These are phyloP conservation scores for Sesamia nonagrioides DNA, from an alignment of 1,140 invertebrate species.

Conservation along the genomic window DNA sequence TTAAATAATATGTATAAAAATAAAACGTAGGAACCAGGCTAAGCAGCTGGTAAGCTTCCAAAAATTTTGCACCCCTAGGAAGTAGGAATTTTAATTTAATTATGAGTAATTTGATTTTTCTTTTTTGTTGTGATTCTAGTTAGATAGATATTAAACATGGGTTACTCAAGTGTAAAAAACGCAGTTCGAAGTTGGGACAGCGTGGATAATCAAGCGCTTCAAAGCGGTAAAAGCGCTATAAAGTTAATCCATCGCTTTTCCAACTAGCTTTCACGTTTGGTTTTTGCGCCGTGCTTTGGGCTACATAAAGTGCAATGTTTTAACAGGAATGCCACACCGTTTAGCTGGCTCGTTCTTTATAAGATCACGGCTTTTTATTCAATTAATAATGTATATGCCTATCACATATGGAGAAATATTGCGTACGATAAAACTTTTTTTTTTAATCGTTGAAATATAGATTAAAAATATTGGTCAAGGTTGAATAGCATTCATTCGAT, in stretches of 20 bases:
- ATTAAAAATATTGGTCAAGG: conserved; percentile 24
- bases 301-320: conserved; percentile 51
- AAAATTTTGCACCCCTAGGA: too few species aligned
- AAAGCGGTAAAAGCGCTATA: conserved; percentile 13
- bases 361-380: conserved; percentile 57
- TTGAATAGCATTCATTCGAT: not conserved
- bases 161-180: too few species aligned
- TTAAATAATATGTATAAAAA: too few species aligned
- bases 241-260: conserved; percentile 43
- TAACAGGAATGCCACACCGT: conserved; percentile 54
- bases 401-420: conserved; percentile 57
- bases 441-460: not conserved
- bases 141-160: too few species aligned
- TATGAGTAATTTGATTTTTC: too few species aligned
- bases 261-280: conserved; percentile 49
- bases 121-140: too few species aligned
- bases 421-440: conserved; percentile 21
- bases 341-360: conserved; percentile 51
- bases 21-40: too few species aligned
- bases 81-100: too few species aligned
- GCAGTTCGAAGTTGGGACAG: too few species aligned
- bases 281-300: conserved; percentile 40
- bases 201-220: too few species aligned
- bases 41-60: too few species aligned
- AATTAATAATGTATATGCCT: conserved; percentile 68